phyloP scores from a whole-genome alignment of 2,113 vertebrate genomes.

The Isichthys henryi region DNA sequence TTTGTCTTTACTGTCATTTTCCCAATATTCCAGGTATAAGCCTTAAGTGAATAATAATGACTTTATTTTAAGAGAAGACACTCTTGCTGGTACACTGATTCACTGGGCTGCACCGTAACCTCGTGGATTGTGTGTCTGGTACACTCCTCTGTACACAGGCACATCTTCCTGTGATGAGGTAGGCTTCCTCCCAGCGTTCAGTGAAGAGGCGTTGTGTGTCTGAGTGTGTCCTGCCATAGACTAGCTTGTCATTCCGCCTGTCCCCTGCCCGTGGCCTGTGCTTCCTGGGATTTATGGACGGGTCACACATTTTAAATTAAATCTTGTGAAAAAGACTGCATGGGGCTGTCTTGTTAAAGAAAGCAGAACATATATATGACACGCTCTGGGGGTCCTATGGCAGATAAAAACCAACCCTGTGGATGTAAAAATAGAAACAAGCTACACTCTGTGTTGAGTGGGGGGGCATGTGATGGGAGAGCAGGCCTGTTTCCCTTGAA shows the following conservation, averaged over 20 bases:
- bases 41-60: not conserved
- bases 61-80: not conserved
- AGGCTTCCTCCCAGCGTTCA: not conserved
- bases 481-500: conserved; percentile 51
- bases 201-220: not conserved
- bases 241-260: not conserved
- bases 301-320: not conserved
- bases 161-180: not conserved
- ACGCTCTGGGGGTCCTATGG: not conserved
- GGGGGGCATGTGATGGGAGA: conserved; percentile 37
- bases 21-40: not conserved
- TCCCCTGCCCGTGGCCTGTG: not conserved
- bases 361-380: not conserved
- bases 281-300: not conserved
- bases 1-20: not conserved
- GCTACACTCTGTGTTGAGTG: conserved; percentile 41
- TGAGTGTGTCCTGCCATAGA: not conserved
- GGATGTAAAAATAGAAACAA: conserved; percentile 34
- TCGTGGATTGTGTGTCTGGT: not conserved
- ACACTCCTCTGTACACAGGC: not conserved
- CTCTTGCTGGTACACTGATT: not conserved
- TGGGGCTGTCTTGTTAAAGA: not conserved
- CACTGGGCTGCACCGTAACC: not conserved
- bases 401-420: not conserved
- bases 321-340: not conserved